A percentile compares a stretch with the other conserved stretches of the same genome.
Evolutionary conservation across 2,888 invertebrate species (phyloP).

Genomic region (Melanostoma mellinum): DNA sequence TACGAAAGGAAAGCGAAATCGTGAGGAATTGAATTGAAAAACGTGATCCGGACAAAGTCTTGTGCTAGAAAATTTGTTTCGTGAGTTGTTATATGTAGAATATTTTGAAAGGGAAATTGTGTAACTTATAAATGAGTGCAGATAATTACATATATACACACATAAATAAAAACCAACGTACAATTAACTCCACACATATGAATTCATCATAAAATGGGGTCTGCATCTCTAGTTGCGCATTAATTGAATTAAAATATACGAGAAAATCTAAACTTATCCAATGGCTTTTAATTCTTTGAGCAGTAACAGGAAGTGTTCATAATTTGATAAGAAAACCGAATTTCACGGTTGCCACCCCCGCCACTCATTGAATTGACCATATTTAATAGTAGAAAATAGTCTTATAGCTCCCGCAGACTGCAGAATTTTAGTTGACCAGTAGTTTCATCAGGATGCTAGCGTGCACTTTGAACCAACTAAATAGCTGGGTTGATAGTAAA

Average conservation of each 20-base stretch:
- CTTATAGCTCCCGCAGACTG: too few species aligned
- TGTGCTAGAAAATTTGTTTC: conserved; percentile 40
- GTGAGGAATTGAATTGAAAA: conserved; percentile 52
- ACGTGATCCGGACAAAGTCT: conserved; percentile 31
- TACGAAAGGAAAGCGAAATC: conserved; percentile 47
- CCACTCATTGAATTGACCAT: too few species aligned
- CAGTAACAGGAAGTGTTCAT: conserved; percentile 46
- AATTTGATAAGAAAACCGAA: conserved; percentile 37
- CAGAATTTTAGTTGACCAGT: too few species aligned
- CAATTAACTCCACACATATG: conserved; percentile 9
- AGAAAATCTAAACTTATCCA: conserved; percentile 54
- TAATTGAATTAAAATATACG: conserved; percentile 55
- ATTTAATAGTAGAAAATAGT: too few species aligned
- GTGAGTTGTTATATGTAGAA: conserved; percentile 33
- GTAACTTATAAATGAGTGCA: neutral
- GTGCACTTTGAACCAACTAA: neutral
- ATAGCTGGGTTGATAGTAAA: too few species aligned
- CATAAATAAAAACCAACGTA: conserved; percentile 3
- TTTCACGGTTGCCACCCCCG: neutral
- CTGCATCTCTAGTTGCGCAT: conserved; percentile 16
- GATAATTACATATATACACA: conserved; percentile 33
- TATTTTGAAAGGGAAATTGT: conserved; percentile 29
- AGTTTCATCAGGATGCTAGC: too few species aligned
- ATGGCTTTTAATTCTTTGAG: conserved; percentile 9
- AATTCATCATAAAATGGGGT: conserved; percentile 39